Percentiles rank a stretch among this genome's conserved stretches.
Evolutionary conservation across 2,888 invertebrate species (phyloP).

Genomic region (Acleris holmiana): DNA sequence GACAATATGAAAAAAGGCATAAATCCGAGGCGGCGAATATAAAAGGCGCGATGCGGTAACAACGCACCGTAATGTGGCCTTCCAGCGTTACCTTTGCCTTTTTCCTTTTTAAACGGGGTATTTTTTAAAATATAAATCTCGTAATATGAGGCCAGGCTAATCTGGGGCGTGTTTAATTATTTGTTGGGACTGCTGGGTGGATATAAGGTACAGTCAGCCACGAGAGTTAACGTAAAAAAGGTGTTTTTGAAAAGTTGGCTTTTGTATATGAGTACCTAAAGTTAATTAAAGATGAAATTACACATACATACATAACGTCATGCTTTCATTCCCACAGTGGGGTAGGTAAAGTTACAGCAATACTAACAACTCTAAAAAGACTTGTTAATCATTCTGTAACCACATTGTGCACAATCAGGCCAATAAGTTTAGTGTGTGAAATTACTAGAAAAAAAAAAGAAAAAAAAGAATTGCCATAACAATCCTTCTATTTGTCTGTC

Average conservation of each 20-base stretch:
- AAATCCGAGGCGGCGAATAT: slow-evolving; percentile 16
- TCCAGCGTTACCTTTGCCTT: slow-evolving; percentile 21
- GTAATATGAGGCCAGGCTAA: slow-evolving; percentile 20
- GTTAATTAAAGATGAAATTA: no score
- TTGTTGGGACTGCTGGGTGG: slow-evolving; percentile 17
- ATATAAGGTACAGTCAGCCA: slow-evolving; percentile 3
- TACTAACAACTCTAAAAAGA: no score
- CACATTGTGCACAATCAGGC: no score
- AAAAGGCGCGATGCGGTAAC: slow-evolving; percentile 23
- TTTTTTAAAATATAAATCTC: slow-evolving; percentile 27
- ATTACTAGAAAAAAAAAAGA: no score
- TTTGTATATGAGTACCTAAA: background rate
- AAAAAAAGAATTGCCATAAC: no score
- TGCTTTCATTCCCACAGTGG: no score
- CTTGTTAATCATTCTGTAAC: no score
- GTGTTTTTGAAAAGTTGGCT: background rate
- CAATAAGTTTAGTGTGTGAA: no score
- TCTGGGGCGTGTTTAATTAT: slow-evolving; percentile 35
- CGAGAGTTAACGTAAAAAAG: background rate
- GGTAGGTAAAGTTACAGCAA: no score
- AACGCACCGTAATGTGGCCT: slow-evolving; percentile 23
- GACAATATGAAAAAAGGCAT: slow-evolving; percentile 33
- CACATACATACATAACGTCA: no score
- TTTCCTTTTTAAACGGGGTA: slow-evolving; percentile 22
- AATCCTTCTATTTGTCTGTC: no score